Evolutionary conservation across 1,140 invertebrate species (phyloP).

Genomic region (Hylaeus volcanicus): DNA sequence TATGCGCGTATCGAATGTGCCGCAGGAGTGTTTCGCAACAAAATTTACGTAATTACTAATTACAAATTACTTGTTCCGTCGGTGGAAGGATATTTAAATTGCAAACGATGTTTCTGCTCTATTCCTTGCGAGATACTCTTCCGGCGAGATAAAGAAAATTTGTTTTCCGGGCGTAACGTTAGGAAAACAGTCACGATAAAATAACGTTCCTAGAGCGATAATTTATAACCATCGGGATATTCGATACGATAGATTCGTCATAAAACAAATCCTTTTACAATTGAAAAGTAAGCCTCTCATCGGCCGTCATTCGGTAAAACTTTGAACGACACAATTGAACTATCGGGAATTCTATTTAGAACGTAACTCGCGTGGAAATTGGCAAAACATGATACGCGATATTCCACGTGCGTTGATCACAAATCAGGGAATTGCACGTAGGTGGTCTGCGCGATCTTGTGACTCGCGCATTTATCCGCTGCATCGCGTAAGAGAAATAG

Average conservation of each 20-base stretch:
- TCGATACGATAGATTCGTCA: too few relatives aligned
- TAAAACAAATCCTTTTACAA: too few relatives aligned
- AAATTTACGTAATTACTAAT: neutral
- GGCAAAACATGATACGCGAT: neutral
- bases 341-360: neutral
- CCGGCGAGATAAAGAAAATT: too few relatives aligned
- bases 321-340: too few relatives aligned
- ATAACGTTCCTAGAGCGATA: too few relatives aligned
- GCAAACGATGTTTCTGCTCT: neutral
- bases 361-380: too few relatives aligned
- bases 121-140: neutral
- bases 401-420: neutral
- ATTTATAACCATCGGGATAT: too few relatives aligned
- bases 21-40: neutral
- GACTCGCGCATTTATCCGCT: conserved; percentile 56
- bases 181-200: too few relatives aligned
- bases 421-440: conserved; percentile 1
- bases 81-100: neutral
- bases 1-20: neutral
- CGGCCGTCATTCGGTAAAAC: too few relatives aligned
- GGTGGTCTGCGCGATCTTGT: neutral
- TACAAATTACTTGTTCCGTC: neutral
- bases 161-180: too few relatives aligned
- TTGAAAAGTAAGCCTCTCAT: too few relatives aligned
- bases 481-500: conserved; percentile 63